A percentile compares a stretch with the other conserved stretches of the same genome.
These are phyloP conservation scores for Liparis tanakae DNA, from an alignment of 2,797 vertebrate genomes.

Conservation along the genomic window DNA sequence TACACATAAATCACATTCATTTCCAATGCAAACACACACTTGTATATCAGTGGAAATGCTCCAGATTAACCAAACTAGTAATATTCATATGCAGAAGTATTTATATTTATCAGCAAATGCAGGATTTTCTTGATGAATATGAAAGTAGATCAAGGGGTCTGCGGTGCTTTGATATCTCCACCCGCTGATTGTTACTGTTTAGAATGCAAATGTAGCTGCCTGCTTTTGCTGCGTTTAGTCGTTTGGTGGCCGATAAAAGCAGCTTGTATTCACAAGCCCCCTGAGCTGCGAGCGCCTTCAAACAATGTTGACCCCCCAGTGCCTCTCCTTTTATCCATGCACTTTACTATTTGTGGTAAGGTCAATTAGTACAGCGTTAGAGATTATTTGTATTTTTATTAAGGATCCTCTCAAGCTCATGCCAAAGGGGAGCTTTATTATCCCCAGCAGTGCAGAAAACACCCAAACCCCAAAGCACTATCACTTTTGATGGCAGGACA, in stretches of 20 bases:
- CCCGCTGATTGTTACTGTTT: conserved; percentile 64
- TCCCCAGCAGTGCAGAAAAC: conserved; percentile 1
- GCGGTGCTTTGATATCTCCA: conserved; percentile 67
- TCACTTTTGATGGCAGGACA: not conserved
- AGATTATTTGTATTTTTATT: conserved; percentile 49
- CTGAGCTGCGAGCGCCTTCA: conserved; percentile 55
- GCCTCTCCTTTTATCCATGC: conserved; percentile 59
- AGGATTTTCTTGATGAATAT: conserved; percentile 57
- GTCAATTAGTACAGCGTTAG: conserved; percentile 51
- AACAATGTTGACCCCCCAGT: conserved; percentile 64
- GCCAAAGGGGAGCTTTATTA: conserved; percentile 33
- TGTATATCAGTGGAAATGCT: conserved; percentile 32
- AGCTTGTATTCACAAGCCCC: conserved; percentile 49
- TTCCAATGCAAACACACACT: conserved; percentile 42
- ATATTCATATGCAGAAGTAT: conserved; percentile 53
- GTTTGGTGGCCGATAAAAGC: conserved; percentile 68
- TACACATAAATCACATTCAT: conserved; percentile 60
- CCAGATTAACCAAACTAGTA: conserved; percentile 47
- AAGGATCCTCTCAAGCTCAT: conserved; percentile 31
- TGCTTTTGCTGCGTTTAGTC: conserved; percentile 45
- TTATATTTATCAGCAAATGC: conserved; percentile 52
- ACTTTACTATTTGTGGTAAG: conserved; percentile 52
- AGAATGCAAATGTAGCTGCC: conserved; percentile 71
- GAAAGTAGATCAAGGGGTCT: conserved; percentile 70
- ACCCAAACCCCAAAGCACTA: conserved; percentile 1